Base-by-base conservation (phyloP, 2,797 vertebrate genomes). In the Phrynocephalus forsythii region DNA sequence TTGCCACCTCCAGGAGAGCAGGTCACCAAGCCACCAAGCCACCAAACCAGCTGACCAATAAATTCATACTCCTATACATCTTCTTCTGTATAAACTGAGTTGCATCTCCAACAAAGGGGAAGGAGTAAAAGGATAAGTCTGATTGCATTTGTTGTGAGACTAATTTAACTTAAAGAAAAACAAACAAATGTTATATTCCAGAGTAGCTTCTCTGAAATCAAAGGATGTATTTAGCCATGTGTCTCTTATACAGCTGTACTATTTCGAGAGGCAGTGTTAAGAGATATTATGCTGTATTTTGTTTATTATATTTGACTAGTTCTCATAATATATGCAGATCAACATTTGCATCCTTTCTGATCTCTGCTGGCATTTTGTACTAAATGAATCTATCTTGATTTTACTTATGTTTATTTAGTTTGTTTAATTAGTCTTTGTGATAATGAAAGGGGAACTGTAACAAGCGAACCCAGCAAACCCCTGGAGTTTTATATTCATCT, bases 401-500 rank as follows among this genome's bases (percentile, higher is more conserved):
- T 81, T 75, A 69, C 78, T 85, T 48, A 0, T 88, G 83, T 82
- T 85, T 85, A 71, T 88, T 88, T 85, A 85, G 84, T 48, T 88
- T 69, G 52, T 85, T 85, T 85, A 88, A 88, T 88, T 88, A 88
- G 87, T 68, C 83, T 88, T 88, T 85, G 87, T 88, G 33, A 82
- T 85, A 88, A 88, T 56, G 79, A 85, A 88, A 85, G 83, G 78
- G 75, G 63, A 82, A 69, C 48, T 44, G 60, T 85, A 81, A 81
- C 83, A 24, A 81, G 76, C 83, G 44, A 88, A 88, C 83, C 68
- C 76, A 85, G 60, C 50, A 85, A 85, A 76, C 78, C 87, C 83
- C 87, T 88, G 83, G 87, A 82, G 87, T 85, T 76, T 82, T 76
- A 68, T 30, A 85, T 85, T 82, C 87, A 88, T 77, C 83, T 69